phyloP scores from a whole-genome alignment of 2,797 vertebrate species.

The Euphonia xanthogaster region DNA sequence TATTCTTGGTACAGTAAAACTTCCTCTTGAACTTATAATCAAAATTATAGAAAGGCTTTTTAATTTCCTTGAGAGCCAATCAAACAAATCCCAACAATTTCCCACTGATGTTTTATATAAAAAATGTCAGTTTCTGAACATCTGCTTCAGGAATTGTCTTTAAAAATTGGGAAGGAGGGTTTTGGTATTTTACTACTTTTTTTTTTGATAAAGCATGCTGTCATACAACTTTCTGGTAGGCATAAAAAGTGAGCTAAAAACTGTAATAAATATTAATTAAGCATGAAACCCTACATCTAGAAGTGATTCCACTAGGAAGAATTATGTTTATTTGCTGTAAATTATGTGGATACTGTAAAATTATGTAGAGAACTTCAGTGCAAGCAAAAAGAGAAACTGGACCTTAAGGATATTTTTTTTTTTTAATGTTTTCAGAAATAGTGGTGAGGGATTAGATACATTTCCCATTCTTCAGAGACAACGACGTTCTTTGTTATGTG shows the following conservation, averaged over 20 bases:
- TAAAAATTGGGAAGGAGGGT: conserved; percentile 20
- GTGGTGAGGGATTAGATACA: background rate
- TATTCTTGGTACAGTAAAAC: conserved; percentile 49
- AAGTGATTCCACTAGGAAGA: background rate
- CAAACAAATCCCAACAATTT: conserved; percentile 46
- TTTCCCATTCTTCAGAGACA: background rate
- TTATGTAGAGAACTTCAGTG: background rate
- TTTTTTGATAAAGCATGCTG: background rate
- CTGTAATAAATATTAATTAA: conserved; percentile 10
- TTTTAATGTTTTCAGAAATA: background rate
- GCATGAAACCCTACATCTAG: background rate
- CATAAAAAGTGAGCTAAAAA: background rate
- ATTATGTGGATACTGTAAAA: background rate
- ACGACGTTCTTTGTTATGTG: background rate
- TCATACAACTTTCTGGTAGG: background rate
- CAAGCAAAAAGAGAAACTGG: background rate
- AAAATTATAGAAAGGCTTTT: conserved; percentile 58
- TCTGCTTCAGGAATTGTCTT: conserved; percentile 63
- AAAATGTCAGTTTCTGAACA: conserved; percentile 52
- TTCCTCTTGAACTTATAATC: conserved; percentile 51
- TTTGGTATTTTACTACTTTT: background rate
- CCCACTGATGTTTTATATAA: conserved; percentile 60
- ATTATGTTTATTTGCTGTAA: background rate
- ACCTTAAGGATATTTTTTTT: background rate
- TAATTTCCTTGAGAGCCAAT: conserved; percentile 66